phyloP scores from a whole-genome alignment of 2,797 vertebrate genomes.

The Cossypha polioptera region DNA sequence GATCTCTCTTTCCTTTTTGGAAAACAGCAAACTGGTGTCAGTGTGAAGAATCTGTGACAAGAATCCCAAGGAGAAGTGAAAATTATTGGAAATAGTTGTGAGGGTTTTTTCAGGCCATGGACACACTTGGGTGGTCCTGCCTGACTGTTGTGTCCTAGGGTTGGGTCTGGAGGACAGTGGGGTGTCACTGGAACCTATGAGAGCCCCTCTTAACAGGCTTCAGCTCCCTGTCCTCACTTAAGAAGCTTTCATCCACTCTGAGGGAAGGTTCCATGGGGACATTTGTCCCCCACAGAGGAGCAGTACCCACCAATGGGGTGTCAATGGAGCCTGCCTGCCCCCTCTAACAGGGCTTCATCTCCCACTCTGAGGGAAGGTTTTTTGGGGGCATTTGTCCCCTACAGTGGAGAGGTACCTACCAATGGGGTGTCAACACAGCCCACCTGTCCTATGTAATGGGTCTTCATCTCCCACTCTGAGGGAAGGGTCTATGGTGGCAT shows the following conservation, averaged over 20 bases:
- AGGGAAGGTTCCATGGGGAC: too few relatives aligned
- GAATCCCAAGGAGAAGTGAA: not conserved
- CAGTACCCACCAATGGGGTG: accelerated
- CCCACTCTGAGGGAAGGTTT: too few relatives aligned
- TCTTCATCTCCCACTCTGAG: not conserved
- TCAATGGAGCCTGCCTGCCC: too few relatives aligned
- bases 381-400: not conserved
- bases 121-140: not conserved
- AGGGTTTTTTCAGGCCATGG: accelerated
- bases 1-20: not conserved
- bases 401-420: accelerated
- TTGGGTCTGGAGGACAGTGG: not conserved
- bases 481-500: too few relatives aligned
- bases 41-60: accelerated
- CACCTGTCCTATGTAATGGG: accelerated
- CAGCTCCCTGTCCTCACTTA: not conserved
- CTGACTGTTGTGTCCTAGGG: not conserved
- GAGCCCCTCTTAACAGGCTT: not conserved
- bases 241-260: accelerated
- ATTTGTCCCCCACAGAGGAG: accelerated
- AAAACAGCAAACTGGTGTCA: accelerated
- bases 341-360: accelerated
- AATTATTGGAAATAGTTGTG: accelerated
- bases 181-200: too few relatives aligned
- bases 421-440: too few relatives aligned